Evolutionary conservation across 2,113 vertebrate species (phyloP).

Genomic region (Zapornia atra): DNA sequence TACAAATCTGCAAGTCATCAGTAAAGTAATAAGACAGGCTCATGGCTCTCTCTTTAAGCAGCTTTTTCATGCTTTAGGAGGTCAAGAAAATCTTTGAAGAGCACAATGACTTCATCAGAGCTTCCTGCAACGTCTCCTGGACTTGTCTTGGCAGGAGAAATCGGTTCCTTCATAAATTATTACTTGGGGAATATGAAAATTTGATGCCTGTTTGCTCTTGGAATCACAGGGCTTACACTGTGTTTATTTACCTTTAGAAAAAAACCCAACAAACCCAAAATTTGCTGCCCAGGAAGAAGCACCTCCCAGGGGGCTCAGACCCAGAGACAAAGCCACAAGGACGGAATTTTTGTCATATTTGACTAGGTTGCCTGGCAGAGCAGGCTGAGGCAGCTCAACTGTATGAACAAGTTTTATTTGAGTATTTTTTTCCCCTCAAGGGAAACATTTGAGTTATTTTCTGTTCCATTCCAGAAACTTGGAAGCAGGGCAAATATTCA

Average conservation of each 20-base stretch:
- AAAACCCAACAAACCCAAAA: neutral
- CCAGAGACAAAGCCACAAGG: neutral
- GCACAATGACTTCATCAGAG: neutral
- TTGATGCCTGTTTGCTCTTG: neutral
- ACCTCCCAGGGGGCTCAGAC: neutral
- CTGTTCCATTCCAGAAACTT: neutral
- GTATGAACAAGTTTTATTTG: neutral
- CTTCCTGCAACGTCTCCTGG: neutral
- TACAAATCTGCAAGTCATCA: neutral
- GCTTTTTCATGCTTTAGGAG: neutral
- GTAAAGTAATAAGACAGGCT: accelerated
- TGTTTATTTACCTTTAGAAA: neutral
- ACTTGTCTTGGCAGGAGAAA: neutral
- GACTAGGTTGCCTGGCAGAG: neutral
- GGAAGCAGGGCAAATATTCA: neutral
- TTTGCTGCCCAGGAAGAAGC: neutral
- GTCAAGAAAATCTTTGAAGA: neutral
- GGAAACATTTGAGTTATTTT: neutral
- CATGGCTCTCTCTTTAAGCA: too few relatives aligned
- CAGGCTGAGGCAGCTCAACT: neutral
- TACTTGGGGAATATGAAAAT: neutral
- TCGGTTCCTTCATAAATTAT: neutral
- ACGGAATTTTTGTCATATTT: neutral
- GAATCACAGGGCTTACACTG: neutral
- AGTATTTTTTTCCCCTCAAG: neutral